phyloP scores from a whole-genome alignment of 2,113 vertebrate species.

The Oreochromis aureus region DNA sequence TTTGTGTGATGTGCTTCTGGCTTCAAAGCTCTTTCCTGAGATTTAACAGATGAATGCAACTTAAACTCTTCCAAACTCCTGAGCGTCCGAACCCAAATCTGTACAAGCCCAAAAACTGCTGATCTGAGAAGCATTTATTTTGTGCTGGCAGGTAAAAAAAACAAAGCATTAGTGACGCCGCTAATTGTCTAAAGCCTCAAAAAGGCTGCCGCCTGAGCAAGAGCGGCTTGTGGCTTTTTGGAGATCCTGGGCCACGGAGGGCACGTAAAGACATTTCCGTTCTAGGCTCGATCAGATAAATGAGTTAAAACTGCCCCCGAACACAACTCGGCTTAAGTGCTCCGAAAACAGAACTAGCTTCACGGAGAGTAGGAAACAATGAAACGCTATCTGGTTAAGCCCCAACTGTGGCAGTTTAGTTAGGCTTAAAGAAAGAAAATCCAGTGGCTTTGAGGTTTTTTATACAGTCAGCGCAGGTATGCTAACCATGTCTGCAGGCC shows the following conservation, averaged over 20 bases:
- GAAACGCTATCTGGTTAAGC: constrained; percentile 47
- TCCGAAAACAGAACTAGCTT: constrained; percentile 42
- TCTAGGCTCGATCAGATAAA: constrained; percentile 64
- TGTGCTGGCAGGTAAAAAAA: constrained; percentile 29
- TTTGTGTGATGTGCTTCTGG: background rate
- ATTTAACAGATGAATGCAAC: constrained; percentile 11
- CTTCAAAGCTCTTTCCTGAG: background rate
- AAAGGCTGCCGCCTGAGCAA: constrained; percentile 47
- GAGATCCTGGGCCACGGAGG: constrained; percentile 26
- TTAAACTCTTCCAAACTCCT: constrained; percentile 3
- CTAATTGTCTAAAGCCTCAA: constrained; percentile 60
- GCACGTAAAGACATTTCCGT: constrained; percentile 45
- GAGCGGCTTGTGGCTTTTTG: constrained; percentile 36
- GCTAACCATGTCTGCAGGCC: constrained; percentile 35
- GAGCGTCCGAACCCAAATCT: background rate
- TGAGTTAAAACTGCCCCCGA: constrained; percentile 59
- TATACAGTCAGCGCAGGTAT: constrained; percentile 40
- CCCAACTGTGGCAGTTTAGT: constrained; percentile 38
- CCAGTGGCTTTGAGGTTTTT: constrained; percentile 50
- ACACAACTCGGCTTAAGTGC: constrained; percentile 58
- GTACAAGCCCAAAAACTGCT: background rate
- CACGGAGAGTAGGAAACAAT: constrained; percentile 42
- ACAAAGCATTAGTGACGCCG: constrained; percentile 38
- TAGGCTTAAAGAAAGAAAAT: constrained; percentile 51
- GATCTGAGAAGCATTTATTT: constrained; percentile 37